Evolutionary conservation across 2,888 invertebrate species (phyloP), one percentile per base, ranked within the genome.

Genomic region (Gymnosoma rotundatum): DNA sequence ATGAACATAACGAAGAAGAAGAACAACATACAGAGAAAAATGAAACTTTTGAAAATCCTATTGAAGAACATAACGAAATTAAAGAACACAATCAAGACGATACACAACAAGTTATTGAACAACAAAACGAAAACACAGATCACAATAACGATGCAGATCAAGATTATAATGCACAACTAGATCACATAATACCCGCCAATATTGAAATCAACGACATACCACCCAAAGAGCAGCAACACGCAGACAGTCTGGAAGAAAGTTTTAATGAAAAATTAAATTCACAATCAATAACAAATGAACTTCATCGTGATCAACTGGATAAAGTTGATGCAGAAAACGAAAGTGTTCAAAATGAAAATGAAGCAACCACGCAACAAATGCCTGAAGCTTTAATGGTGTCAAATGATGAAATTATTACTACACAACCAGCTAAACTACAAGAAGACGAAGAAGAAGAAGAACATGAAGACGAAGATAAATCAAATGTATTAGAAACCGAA

Each of bases 321-420:
- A 56, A 63, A 32, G 69, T 48, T 79, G 54, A 36, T n/a, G 61
- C 56, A 6, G 85, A 86, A 80, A 84, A 72, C 60, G 74, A 83
- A 75, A 85, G 79, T 81, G 81, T 70, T 63, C 60, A 76, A 67
- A 72, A 76, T 73, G 76, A 79, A 80, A 80, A 78, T 79, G 75
- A 79, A 69, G 54, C 73, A 67, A 76, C 45, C n/a, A 61, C 69
- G 66, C 67, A 60, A 52, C 61, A 78, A 56, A 21, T 63, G 67
- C 79, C 73, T 42, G 73, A 69, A 73, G 76, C 72, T 56, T 20
- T 50, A 45, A 52, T 50, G 60, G 12, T 54, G 18, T 12, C 50
- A 61, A 48, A 63, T 69, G 42, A 83, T 69, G 79, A 85, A 85
- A 64, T 73, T 83, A 79, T 83, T 79, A 85, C 83, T 50, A 63